Evolutionary conservation across 2,113 vertebrate genomes (phyloP).

Genomic region (Toxotes jaculatrix): DNA sequence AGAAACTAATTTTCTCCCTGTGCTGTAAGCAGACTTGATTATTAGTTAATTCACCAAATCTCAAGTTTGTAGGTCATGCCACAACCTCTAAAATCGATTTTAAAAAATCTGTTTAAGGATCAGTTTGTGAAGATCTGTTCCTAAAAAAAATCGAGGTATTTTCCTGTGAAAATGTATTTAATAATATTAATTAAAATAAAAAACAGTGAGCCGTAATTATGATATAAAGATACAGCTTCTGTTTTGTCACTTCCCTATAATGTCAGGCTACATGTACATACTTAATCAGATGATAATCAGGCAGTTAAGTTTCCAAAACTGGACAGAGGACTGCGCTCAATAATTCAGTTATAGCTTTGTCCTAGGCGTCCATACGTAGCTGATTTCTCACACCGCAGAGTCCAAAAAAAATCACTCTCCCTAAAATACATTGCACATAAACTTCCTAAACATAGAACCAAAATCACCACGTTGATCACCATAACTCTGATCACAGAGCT

Average conservation of each 20-base stretch:
- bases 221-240: too few relatives aligned
- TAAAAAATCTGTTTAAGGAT: too few relatives aligned
- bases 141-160: too few relatives aligned
- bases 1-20: not conserved
- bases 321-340: not conserved
- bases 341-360: not conserved
- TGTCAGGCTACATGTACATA: too few relatives aligned
- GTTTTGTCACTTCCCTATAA: too few relatives aligned
- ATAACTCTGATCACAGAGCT: conserved; percentile 18
- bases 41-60: not conserved
- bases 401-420: conserved; percentile 21
- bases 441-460: conserved; percentile 46
- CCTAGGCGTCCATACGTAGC: conserved; percentile 4
- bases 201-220: too few relatives aligned
- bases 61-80: not conserved
- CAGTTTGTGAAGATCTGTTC: too few relatives aligned
- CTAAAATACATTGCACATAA: conserved; percentile 50
- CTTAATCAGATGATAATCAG: too few relatives aligned
- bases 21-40: not conserved
- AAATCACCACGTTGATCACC: conserved; percentile 50
- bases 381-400: conserved; percentile 21
- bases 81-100: too few relatives aligned
- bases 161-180: too few relatives aligned
- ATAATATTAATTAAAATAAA: too few relatives aligned
- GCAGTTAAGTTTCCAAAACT: not conserved